Percentiles rank a stretch among this genome's conserved stretches.
Evolutionary conservation across 2,888 invertebrate species (phyloP).

Genomic region (Philereme transversata): DNA sequence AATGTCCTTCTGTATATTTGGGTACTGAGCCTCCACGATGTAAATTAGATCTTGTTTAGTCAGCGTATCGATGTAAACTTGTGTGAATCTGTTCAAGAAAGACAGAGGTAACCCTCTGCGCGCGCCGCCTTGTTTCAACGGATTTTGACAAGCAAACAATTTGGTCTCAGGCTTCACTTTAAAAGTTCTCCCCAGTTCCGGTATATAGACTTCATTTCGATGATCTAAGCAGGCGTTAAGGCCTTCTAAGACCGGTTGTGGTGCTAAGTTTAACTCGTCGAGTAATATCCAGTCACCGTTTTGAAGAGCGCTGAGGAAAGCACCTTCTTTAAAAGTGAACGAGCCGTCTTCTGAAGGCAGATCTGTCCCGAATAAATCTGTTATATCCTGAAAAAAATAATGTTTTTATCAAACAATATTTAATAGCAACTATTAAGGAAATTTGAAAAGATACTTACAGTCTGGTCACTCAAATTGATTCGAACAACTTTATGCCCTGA

Average conservation of each 20-base stretch:
- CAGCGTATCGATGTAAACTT: conserved; percentile 89
- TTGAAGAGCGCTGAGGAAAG: conserved; percentile 95
- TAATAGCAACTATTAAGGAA: not conserved
- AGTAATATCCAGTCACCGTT: conserved; percentile 97
- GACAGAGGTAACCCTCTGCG: conserved; percentile 97
- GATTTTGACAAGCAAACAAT: conserved; percentile 99
- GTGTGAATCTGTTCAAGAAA: conserved; percentile 98
- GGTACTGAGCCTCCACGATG: conserved; percentile 88
- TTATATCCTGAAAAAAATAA: conserved; percentile 88
- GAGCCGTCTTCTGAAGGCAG: conserved; percentile 97
- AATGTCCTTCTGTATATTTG: conserved; percentile 83
- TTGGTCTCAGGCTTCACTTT: conserved; percentile 89
- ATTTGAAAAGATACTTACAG: conserved; percentile 83
- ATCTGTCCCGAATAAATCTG: conserved; percentile 99
- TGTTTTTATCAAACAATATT: conserved; percentile 1
- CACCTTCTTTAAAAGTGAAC: conserved; percentile 98
- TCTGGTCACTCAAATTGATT: conserved; percentile 99
- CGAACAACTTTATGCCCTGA: conserved; percentile 93
- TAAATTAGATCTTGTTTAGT: conserved; percentile 86
- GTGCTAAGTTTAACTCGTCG: conserved; percentile 99
- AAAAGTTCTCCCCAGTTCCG: conserved; percentile 96
- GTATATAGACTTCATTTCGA: conserved; percentile 96
- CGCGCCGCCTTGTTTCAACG: conserved; percentile 97
- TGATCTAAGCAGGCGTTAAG: conserved; percentile 99
- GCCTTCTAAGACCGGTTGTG: conserved; percentile 99